A percentile compares a stretch with the other conserved stretches of the same genome.
phyloP scores from a whole-genome alignment of 2,113 vertebrate species.

The Psittacara wagleri region DNA sequence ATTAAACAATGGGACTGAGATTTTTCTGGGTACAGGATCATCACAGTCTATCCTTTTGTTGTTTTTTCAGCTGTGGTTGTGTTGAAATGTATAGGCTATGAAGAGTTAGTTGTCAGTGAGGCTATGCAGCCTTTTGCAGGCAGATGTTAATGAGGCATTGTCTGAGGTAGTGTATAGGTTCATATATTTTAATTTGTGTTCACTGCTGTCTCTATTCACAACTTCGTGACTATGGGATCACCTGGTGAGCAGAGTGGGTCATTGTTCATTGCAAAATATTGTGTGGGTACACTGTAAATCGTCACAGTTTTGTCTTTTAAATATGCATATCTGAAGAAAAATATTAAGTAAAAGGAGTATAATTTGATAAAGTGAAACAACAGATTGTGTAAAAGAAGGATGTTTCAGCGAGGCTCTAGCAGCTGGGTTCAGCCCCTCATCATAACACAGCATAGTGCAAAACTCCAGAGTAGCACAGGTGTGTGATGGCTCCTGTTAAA shows the following conservation, averaged over 20 bases:
- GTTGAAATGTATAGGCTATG: background rate
- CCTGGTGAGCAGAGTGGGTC: background rate
- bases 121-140: background rate
- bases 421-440: background rate
- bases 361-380: background rate
- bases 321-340: background rate
- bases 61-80: background rate
- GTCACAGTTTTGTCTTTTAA: background rate
- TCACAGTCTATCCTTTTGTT: background rate
- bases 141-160: background rate
- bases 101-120: background rate
- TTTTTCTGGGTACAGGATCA: background rate
- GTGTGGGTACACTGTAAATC: background rate
- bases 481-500: background rate
- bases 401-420: background rate
- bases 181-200: background rate
- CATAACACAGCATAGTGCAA: background rate
- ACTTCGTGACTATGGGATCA: background rate
- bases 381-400: background rate
- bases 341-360: background rate
- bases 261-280: background rate
- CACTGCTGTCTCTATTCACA: background rate
- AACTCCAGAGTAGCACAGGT: background rate
- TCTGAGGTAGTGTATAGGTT: background rate
- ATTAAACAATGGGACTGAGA: background rate